phyloP scores from a whole-genome alignment of 2,797 vertebrate species.

The Melanotaenia trifasciata region DNA sequence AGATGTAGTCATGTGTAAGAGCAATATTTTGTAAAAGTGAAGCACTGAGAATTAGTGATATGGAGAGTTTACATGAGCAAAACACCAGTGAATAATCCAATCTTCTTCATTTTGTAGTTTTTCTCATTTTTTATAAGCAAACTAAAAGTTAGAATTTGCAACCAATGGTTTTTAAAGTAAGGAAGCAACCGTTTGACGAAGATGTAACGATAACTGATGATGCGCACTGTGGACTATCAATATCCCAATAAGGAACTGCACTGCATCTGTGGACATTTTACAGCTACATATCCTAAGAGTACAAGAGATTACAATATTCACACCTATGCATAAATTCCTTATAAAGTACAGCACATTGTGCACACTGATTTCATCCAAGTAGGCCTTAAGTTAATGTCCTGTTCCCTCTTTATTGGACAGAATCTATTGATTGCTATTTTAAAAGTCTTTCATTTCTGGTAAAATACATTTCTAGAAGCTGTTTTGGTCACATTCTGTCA shows the following conservation, averaged over 20 bases:
- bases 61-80: slow-evolving; percentile 3
- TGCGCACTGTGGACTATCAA: slow-evolving; percentile 43
- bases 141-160: slow-evolving; percentile 41
- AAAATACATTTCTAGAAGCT: slow-evolving; percentile 72
- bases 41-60: slow-evolving; percentile 13
- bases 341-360: slow-evolving; percentile 79
- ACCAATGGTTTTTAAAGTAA: slow-evolving; percentile 51
- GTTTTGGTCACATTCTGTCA: slow-evolving; percentile 68
- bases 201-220: slow-evolving; percentile 42
- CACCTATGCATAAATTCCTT: slow-evolving; percentile 71
- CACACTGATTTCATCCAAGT: slow-evolving; percentile 61
- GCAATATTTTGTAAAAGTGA: slow-evolving; percentile 19
- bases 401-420: slow-evolving; percentile 43
- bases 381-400: slow-evolving; percentile 39
- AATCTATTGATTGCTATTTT: slow-evolving; percentile 63
- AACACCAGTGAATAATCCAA: slow-evolving; percentile 31
- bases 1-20: not conserved
- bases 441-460: slow-evolving; percentile 73
- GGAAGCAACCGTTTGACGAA: slow-evolving; percentile 41
- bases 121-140: slow-evolving; percentile 4
- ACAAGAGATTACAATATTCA: slow-evolving; percentile 73
- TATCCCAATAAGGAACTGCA: slow-evolving; percentile 40
- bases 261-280: slow-evolving; percentile 69
- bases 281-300: slow-evolving; percentile 72
- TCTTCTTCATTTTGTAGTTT: slow-evolving; percentile 37